A percentile compares a stretch with the other conserved stretches of the same genome.
Evolutionary conservation across 2,888 invertebrate genomes (phyloP).

Genomic region (Drosophila emarginata): DNA sequence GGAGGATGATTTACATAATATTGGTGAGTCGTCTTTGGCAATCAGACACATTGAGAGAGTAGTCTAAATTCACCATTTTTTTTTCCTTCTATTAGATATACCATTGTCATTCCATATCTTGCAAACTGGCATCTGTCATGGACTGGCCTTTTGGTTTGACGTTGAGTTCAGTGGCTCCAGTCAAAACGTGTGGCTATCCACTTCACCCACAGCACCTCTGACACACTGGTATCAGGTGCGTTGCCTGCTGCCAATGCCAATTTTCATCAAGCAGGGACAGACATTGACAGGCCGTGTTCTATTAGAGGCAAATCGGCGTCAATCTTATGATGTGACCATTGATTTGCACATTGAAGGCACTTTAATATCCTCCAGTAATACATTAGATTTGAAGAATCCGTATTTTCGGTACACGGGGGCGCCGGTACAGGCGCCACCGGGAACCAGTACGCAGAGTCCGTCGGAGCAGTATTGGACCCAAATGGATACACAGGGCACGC

Average conservation of each 20-base stretch:
- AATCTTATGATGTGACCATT: slow-evolving; percentile 99
- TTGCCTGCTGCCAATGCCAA: slow-evolving; percentile 95
- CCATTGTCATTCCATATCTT: slow-evolving; percentile 96
- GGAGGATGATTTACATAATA: slow-evolving; percentile 96
- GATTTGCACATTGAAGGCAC: slow-evolving; percentile 95
- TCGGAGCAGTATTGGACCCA: slow-evolving; percentile 96
- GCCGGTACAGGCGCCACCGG: slow-evolving; percentile 95
- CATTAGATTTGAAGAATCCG: slow-evolving; percentile 98
- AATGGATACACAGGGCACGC: slow-evolving; percentile 87
- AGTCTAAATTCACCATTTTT: neutral
- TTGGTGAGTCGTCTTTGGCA: slow-evolving; percentile 82
- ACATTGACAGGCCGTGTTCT: slow-evolving; percentile 93
- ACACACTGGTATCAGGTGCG: slow-evolving; percentile 99
- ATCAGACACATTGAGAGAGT: slow-evolving; percentile 75
- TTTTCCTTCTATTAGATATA: slow-evolving; percentile 85
- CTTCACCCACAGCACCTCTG: slow-evolving; percentile 97
- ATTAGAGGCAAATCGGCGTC: slow-evolving; percentile 96
- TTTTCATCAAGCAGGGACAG: slow-evolving; percentile 97
- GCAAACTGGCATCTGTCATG: slow-evolving; percentile 97
- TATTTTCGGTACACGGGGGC: slow-evolving; percentile 98
- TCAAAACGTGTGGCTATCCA: slow-evolving; percentile 97
- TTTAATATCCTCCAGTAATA: slow-evolving; percentile 92
- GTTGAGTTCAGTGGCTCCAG: slow-evolving; percentile 96
- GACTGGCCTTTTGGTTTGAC: slow-evolving; percentile 99
- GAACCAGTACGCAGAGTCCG: slow-evolving; percentile 94